Evolutionary conservation across 2,113 vertebrate species (phyloP).

Genomic region (Columbina picui): DNA sequence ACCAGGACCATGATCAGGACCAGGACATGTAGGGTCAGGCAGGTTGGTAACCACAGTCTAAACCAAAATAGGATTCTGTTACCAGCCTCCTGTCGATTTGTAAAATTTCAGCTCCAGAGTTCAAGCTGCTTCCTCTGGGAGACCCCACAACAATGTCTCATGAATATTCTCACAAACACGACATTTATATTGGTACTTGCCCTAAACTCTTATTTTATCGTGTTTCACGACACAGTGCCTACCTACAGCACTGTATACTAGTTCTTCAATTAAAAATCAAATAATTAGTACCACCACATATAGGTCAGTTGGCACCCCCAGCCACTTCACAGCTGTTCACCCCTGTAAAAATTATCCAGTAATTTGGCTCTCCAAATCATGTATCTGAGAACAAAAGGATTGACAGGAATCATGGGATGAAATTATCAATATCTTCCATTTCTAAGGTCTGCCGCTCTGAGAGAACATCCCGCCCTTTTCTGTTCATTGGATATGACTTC

Average conservation of each 20-base stretch:
- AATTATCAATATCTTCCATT: neutral
- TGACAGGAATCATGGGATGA: neutral
- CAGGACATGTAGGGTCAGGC: neutral
- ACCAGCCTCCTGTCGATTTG: neutral
- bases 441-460: neutral
- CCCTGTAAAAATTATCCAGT: neutral
- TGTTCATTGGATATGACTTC: neutral
- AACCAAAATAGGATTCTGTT: neutral
- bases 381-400: neutral
- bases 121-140: neutral
- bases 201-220: neutral
- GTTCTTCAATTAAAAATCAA: neutral
- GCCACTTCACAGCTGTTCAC: neutral
- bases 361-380: neutral
- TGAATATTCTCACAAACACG: neutral
- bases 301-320: neutral
- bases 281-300: neutral
- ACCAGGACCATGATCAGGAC: neutral
- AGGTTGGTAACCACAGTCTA: neutral
- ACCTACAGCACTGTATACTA: neutral
- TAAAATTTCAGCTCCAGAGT: neutral
- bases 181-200: neutral
- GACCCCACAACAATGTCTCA: neutral
- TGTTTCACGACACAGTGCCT: neutral
- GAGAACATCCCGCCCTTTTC: neutral